Conservation (phyloP, 2,888 invertebrate genomes). For the Diarsia dahlii region DNA sequence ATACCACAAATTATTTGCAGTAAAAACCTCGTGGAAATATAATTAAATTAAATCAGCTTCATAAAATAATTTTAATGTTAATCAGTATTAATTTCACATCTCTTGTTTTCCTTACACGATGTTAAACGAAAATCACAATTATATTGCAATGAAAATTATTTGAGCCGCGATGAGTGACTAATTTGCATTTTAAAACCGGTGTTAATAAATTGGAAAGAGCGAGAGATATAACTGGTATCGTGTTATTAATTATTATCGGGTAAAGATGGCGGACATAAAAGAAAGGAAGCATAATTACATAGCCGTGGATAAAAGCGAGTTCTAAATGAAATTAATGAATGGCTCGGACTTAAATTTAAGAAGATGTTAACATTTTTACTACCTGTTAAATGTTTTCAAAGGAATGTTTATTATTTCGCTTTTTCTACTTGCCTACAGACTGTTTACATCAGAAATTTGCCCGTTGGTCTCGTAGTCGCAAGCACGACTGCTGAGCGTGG, state of each 20-base stretch:
- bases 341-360: slow-evolving; percentile 4
- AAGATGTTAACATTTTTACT: slow-evolving; percentile 2
- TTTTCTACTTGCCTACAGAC: neutral
- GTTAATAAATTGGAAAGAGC: slow-evolving; percentile 4
- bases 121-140: slow-evolving; percentile 33
- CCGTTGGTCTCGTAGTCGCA: no score
- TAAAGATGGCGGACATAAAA: slow-evolving; percentile 27
- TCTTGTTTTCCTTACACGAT: slow-evolving; percentile 19
- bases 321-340: slow-evolving; percentile 22
- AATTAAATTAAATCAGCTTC: slow-evolving; percentile 7
- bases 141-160: slow-evolving; percentile 41
- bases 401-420: neutral
- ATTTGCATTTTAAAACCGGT: slow-evolving; percentile 41
- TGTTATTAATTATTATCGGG: slow-evolving; percentile 28
- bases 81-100: slow-evolving; percentile 3
- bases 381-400: slow-evolving; percentile 3
- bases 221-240: slow-evolving; percentile 5
- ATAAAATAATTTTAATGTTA: slow-evolving; percentile 6
- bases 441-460: neutral
- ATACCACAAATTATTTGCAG: neutral
- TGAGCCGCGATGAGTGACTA: slow-evolving; percentile 5
- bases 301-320: slow-evolving; percentile 9
- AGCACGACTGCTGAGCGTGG: no score
- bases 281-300: slow-evolving; percentile 15
- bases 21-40: slow-evolving; percentile 14